phyloP scores from a whole-genome alignment of 2,113 vertebrate species.

The Mus pahari region DNA sequence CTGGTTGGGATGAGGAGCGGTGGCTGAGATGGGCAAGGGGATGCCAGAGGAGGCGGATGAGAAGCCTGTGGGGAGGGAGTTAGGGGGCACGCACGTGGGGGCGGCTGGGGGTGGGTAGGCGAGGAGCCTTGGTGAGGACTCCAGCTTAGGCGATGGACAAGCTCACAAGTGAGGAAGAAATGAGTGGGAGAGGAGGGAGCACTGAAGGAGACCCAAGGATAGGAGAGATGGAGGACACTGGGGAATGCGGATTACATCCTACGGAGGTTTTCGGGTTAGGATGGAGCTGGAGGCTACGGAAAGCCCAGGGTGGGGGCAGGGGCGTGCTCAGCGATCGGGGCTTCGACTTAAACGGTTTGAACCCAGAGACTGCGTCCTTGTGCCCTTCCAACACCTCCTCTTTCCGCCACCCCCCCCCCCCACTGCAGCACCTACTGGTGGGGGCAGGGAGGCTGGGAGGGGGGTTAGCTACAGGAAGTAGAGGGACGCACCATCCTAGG shows the following conservation, averaged over 20 bases:
- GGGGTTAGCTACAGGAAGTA: conserved; percentile 63
- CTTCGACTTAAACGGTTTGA: conserved; percentile 9
- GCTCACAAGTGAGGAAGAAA: conserved; percentile 1
- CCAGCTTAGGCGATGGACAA: background rate
- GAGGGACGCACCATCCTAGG: background rate
- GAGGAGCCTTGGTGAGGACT: background rate
- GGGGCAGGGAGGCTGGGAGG: background rate
- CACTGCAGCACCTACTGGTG: conserved; percentile 70
- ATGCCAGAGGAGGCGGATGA: background rate
- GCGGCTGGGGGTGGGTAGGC: background rate
- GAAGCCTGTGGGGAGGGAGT: background rate
- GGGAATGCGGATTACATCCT: conserved; percentile 62
- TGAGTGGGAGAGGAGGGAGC: conserved; percentile 2
- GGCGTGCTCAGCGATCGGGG: conserved; percentile 19
- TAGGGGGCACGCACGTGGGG: conserved; percentile 64
- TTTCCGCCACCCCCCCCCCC: background rate
- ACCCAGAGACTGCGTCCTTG: conserved; percentile 6
- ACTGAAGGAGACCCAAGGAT: background rate
- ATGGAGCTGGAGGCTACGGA: conserved; percentile 21
- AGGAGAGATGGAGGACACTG: conserved; percentile 51
- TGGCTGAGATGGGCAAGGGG: background rate
- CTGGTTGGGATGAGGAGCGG: background rate
- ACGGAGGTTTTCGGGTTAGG: conserved; percentile 23
- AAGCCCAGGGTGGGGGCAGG: conserved; percentile 48
- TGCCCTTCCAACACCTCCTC: conserved; percentile 49